Evolutionary conservation across 2,113 vertebrate genomes (phyloP), one percentile per base, ranked within the genome.

Genomic region (Circaetus gallicus): DNA sequence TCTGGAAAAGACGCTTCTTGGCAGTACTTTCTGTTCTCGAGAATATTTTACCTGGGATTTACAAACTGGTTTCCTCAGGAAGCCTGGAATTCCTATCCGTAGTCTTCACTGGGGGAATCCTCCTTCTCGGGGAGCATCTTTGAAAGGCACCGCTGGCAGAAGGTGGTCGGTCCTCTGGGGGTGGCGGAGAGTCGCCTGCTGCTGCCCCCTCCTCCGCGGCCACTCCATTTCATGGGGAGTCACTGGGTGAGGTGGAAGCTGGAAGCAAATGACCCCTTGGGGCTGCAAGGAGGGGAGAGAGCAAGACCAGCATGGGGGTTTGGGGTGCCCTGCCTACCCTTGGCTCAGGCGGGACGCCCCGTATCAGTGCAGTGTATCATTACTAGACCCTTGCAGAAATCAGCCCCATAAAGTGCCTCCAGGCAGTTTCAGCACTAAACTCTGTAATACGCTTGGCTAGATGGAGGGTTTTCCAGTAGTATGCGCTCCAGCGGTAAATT

Each of bases 321-420:
- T 61, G 34, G 16, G 43, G 21, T 66, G 24, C 4, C 19, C 49
- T 88, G 31, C 11, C 47, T 16, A 13, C 45, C 22, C 38, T 71
- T 86, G 10, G 25, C 25, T 79, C 13, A 25, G 25, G 34, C 7
- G 4, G 36, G 40, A 62, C 9, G 6, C 21, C 58, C 26, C 13
- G 6, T 5, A 38, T 38, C 38, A 8, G 36, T 16, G 11, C 11
- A 19, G 45, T 1, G 1, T 36, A 5, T 53, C 6, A 0, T 38
- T 45, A 28, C 18, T 25, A n/a, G 49, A 58, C 36, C 31, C 26
- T 25, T 59, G 52, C 0, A 1, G 89, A 91, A 70, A 18, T 38
- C 52, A 49, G 55, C 42, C 38, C 76, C 47, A 9, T 4, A 0
- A 73, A 69, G 63, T 81, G 42, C 59, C 61, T 74, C 70, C 13